A percentile compares a stretch with the other conserved stretches of the same genome.
Conservation (phyloP, 2,113 vertebrate species). For the Struthidea cinerea region DNA sequence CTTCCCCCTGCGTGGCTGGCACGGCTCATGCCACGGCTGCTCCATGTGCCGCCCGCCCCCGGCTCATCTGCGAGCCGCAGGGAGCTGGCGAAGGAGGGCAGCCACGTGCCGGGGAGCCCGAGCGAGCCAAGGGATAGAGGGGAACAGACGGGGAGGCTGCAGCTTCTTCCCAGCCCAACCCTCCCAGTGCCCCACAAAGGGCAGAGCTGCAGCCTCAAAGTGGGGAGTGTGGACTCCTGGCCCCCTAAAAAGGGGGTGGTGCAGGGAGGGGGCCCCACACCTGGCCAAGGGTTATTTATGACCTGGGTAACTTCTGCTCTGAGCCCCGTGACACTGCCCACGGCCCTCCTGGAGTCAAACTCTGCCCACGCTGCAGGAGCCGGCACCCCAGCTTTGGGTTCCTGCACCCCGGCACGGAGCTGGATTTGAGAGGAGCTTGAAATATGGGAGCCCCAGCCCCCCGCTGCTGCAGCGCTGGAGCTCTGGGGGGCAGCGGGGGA, state of each 20-base stretch:
- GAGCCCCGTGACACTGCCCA: accelerated
- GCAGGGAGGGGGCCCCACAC: not conserved
- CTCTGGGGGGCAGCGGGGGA: not conserved
- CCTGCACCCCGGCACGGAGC: accelerated
- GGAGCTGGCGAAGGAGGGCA: not conserved
- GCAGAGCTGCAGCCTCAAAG: not conserved
- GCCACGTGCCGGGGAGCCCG: not conserved
- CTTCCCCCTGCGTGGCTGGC: not conserved
- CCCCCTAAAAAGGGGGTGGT: accelerated
- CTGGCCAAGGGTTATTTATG: not conserved
- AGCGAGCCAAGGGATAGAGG: not conserved
- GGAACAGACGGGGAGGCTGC: not conserved
- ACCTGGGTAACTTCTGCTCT: accelerated
- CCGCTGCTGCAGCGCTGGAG: not conserved
- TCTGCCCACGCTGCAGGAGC: not conserved
- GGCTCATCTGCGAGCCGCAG: not conserved
- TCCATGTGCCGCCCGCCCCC: conserved; percentile 17
- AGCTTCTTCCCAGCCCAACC: not conserved
- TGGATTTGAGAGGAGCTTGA: not conserved
- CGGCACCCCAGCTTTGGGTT: accelerated
- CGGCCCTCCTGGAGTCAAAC: not conserved
- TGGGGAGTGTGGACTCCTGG: accelerated
- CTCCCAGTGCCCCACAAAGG: accelerated
- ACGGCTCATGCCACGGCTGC: not conserved
- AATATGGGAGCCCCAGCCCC: accelerated